These are phyloP conservation scores for Bungarus multicinctus DNA, from an alignment of 2,113 vertebrate genomes.

Conservation along the genomic window DNA sequence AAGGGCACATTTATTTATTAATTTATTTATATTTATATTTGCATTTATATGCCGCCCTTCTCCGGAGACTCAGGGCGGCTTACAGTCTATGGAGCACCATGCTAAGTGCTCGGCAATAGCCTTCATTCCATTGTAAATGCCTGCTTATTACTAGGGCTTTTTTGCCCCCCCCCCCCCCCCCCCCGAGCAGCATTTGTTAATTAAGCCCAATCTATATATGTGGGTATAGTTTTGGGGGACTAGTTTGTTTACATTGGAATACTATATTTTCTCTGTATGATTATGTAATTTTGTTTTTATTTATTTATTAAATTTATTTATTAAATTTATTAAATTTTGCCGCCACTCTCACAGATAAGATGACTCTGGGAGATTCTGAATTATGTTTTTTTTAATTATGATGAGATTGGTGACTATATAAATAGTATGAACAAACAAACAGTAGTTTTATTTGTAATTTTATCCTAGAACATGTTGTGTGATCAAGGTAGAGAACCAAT, in stretches of 20 bases:
- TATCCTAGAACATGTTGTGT: background rate
- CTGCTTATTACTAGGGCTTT: too few relatives aligned
- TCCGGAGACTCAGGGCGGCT: too few relatives aligned
- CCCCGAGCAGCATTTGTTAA: too few relatives aligned
- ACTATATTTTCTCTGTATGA: background rate
- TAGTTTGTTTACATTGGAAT: background rate
- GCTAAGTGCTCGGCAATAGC: too few relatives aligned
- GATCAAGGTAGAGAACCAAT: background rate
- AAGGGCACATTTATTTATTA: too few relatives aligned
- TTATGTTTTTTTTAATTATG: background rate
- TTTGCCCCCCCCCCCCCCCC: too few relatives aligned
- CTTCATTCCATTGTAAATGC: too few relatives aligned
- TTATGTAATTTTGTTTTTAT: background rate
- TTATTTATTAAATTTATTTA: background rate
- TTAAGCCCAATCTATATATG: background rate
- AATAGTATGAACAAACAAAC: background rate
- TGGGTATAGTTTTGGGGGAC: background rate
- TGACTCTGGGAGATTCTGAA: background rate
- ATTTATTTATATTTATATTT: too few relatives aligned
- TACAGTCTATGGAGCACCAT: too few relatives aligned
- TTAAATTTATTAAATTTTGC: background rate
- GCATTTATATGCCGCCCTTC: too few relatives aligned
- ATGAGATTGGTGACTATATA: background rate
- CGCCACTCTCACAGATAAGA: background rate
- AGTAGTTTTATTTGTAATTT: background rate